phyloP scores from a whole-genome alignment of 1,140 invertebrate genomes.

The Lepidurus packardi region DNA sequence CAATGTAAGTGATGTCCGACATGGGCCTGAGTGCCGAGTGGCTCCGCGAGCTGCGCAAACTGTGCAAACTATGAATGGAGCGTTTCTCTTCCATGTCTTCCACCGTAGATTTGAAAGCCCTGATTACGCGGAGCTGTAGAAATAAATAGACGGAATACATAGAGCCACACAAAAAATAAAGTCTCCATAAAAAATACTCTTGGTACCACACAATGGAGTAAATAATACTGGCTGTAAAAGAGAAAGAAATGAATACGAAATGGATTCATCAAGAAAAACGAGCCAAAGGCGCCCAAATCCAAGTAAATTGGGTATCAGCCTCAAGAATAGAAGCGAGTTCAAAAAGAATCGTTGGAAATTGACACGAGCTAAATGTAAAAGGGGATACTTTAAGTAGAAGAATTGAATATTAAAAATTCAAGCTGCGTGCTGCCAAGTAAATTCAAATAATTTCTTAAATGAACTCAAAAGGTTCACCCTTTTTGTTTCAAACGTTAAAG shows the following conservation, averaged over 20 bases:
- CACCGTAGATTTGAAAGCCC: constrained; percentile 98
- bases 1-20: constrained; percentile 86
- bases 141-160: constrained; percentile 44
- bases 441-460: no score
- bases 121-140: constrained; percentile 99
- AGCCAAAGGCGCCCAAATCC: background rate
- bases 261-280: background rate
- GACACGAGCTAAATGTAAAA: background rate
- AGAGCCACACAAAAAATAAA: constrained; percentile 6
- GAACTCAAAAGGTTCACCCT: no score
- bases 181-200: background rate
- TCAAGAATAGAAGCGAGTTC: background rate
- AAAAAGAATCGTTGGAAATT: background rate
- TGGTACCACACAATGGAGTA: background rate
- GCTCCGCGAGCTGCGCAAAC: constrained; percentile 86
- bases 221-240: constrained; percentile 1
- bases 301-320: background rate
- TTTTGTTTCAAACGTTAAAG: no score
- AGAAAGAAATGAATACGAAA: constrained; percentile 28
- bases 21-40: constrained; percentile 68
- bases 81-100: constrained; percentile 99
- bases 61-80: constrained; percentile 95
- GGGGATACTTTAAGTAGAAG: no score
- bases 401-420: no score
- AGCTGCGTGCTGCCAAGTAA: no score